Conservation (phyloP, 2,113 vertebrate species). For the Chascanopsetta lugubris region DNA sequence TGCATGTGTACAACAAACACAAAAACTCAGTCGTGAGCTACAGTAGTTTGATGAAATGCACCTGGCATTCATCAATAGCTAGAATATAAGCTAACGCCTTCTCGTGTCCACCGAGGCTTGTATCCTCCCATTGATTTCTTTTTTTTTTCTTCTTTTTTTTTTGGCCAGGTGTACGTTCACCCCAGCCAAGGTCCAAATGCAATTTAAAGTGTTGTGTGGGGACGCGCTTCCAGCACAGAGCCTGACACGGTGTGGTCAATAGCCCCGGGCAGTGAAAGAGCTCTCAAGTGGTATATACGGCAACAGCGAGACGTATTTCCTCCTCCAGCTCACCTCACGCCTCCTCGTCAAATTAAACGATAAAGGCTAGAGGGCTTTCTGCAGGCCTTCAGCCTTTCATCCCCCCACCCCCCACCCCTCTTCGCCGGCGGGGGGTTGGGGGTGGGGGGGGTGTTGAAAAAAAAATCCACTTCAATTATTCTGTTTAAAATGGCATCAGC, state of each 20-base stretch:
- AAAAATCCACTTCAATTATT: conserved; percentile 66
- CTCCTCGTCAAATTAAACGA: conserved; percentile 74
- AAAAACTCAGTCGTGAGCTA: conserved; percentile 55
- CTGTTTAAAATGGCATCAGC: conserved; percentile 70
- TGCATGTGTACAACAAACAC: conserved; percentile 44
- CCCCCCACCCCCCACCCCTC: too few species aligned
- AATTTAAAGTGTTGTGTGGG: conserved; percentile 76
- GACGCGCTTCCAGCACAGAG: conserved; percentile 66
- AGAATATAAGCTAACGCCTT: conserved; percentile 69
- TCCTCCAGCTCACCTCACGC: conserved; percentile 76
- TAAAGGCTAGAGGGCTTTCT: conserved; percentile 66
- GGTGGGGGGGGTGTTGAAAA: not conserved
- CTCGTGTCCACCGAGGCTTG: conserved; percentile 65
- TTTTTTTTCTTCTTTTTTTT: too few species aligned
- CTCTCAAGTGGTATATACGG: conserved; percentile 73
- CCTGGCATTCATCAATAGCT: conserved; percentile 73
- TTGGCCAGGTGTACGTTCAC: conserved; percentile 67
- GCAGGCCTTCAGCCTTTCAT: conserved; percentile 53
- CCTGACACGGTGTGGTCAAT: conserved; percentile 77
- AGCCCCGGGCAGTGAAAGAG: conserved; percentile 71
- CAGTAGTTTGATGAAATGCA: conserved; percentile 68
- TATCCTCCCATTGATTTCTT: conserved; percentile 77
- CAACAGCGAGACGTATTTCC: conserved; percentile 70
- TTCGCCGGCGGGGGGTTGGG: too few species aligned
- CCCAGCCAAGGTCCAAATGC: conserved; percentile 72